These are phyloP conservation scores for Pseudococcus jackbeardsleyi DNA, from an alignment of 2,888 invertebrate species.

Conservation along the genomic window DNA sequence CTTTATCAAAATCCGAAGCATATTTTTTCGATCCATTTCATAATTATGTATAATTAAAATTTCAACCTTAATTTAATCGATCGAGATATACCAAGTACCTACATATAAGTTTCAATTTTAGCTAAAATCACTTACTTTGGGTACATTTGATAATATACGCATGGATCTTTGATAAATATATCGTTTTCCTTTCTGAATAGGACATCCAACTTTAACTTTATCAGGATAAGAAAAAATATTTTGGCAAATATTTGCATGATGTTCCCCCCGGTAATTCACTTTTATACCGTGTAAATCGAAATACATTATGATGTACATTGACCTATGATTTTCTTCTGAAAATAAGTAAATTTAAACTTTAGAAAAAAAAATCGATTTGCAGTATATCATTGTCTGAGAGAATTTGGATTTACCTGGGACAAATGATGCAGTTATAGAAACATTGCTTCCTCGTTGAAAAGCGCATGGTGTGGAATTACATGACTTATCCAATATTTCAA, in stretches of 20 bases:
- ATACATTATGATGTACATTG: not conserved
- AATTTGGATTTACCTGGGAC: conserved; percentile 9
- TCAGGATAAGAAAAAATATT: conserved; percentile 9
- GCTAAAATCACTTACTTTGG: conserved; percentile 18
- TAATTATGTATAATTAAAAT: no score
- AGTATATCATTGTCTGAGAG: no score
- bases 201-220: conserved; percentile 27
- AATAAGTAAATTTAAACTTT: not conserved
- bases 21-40: no score
- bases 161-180: conserved; percentile 15
- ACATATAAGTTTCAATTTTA: not conserved
- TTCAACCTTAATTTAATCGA: not conserved
- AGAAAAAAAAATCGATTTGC: not conserved
- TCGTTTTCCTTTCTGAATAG: conserved; percentile 36
- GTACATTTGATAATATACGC: not conserved
- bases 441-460: not conserved
- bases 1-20: no score
- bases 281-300: not conserved
- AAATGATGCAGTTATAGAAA: not conserved
- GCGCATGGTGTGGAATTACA: not conserved
- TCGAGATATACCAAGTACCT: not conserved
- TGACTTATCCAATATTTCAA: not conserved
- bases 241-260: not conserved
- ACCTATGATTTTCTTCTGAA: not conserved
- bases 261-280: not conserved